These are phyloP conservation scores for Epinotia nisella DNA, from an alignment of 2,888 invertebrate genomes.

Conservation along the genomic window DNA sequence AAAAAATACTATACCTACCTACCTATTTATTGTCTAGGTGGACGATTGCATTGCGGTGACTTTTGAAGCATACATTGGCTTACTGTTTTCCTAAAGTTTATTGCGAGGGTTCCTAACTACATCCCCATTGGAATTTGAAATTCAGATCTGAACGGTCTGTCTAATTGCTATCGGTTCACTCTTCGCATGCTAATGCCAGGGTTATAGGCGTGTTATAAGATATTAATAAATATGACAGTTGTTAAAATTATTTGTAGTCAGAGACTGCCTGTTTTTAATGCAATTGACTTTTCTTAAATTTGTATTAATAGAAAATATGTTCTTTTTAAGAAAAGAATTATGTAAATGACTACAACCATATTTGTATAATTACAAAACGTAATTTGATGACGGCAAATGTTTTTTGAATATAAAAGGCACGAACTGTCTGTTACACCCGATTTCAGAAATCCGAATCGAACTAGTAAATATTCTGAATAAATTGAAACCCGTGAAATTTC, in stretches of 20 bases:
- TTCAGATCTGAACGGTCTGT: slow-evolving; percentile 69
- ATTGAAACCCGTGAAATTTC: slow-evolving; percentile 15
- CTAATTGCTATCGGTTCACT: slow-evolving; percentile 72
- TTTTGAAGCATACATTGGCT: not conserved
- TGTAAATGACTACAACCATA: no score
- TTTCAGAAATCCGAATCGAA: not conserved
- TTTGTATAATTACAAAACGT: no score
- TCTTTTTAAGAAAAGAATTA: no score
- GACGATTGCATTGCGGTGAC: not conserved
- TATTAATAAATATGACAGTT: slow-evolving; percentile 24
- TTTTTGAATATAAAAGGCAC: not conserved
- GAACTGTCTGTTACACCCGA: not conserved
- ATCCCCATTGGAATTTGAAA: slow-evolving; percentile 62
- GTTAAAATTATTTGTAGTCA: not conserved
- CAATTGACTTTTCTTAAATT: not conserved
- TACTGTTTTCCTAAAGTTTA: slow-evolving; percentile 16
- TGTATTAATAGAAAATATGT: not conserved
- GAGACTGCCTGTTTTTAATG: not conserved
- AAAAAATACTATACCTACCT: no score
- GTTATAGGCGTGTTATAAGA: slow-evolving; percentile 26
- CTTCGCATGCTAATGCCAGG: slow-evolving; percentile 64
- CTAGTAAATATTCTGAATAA: slow-evolving; percentile 5
- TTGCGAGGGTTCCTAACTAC: slow-evolving; percentile 46
- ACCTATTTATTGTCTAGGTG: no score
- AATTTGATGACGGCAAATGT: not conserved